Conservation (phyloP, 35 echinoderm and acorn worm genomes). For the Strongylocentrotus purpuratus region DNA sequence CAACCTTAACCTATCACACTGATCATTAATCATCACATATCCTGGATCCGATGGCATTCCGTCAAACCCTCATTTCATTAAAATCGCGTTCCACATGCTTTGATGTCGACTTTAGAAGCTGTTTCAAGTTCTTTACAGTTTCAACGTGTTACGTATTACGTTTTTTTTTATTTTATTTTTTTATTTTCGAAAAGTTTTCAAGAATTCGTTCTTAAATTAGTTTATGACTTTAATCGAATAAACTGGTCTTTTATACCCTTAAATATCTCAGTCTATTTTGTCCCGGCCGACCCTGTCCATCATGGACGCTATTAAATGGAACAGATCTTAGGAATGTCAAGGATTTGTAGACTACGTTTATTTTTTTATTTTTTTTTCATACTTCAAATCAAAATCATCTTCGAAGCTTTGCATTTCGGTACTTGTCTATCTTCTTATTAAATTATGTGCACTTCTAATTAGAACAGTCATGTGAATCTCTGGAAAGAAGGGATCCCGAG, state of each 20-base stretch:
- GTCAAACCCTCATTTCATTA: neutral
- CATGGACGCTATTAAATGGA: neutral
- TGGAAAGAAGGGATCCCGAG: neutral
- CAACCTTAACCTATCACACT: neutral
- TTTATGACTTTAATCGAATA: no score
- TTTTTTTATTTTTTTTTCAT: no score
- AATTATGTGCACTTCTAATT: no score
- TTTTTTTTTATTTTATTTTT: neutral
- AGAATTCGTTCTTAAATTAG: no score
- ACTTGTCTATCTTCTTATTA: no score
- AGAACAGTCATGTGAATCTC: neutral
- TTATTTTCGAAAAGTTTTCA: neutral
- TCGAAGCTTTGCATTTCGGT: no score
- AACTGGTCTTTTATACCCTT: no score
- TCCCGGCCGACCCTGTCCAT: neutral
- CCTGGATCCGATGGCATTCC: neutral
- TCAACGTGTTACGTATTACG: no score
- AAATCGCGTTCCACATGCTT: neutral
- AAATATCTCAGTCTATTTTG: neutral
- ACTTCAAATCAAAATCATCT: no score
- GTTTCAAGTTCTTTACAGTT: neutral
- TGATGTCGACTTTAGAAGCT: neutral
- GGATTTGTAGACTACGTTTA: no score
- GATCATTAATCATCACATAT: constrained; percentile 7
- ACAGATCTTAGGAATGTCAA: neutral